Conservation (phyloP, 1,140 invertebrate genomes). For the Plutomurus gul region DNA sequence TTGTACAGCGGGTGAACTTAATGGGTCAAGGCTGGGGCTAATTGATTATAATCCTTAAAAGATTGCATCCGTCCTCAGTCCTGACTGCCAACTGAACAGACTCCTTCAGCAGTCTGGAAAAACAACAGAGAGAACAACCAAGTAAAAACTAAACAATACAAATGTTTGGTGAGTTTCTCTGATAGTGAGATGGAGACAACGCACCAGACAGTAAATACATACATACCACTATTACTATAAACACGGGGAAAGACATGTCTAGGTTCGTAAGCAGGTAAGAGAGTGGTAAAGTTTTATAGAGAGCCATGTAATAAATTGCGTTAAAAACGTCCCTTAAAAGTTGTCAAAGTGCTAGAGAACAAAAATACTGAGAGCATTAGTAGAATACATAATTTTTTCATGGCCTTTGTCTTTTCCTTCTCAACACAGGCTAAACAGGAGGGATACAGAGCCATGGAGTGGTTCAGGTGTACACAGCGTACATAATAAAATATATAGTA, state of each 20-base stretch:
- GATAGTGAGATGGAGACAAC: background rate
- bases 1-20: background rate
- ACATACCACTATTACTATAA: background rate
- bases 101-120: background rate
- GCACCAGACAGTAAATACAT: background rate
- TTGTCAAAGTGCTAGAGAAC: conserved; percentile 30
- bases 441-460: no score
- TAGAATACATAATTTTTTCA: conserved; percentile 32
- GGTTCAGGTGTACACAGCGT: no score
- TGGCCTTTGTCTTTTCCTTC: background rate
- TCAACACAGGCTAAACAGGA: no score
- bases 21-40: conserved; percentile 8
- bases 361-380: conserved; percentile 17
- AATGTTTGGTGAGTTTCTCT: background rate
- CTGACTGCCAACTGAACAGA: background rate
- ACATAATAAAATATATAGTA: no score
- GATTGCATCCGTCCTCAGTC: background rate
- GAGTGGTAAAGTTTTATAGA: background rate
- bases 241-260: no score
- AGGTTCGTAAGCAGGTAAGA: no score
- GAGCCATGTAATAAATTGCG: conserved; percentile 25
- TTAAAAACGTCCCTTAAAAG: conserved; percentile 33
- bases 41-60: conserved; percentile 19
- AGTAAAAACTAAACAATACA: background rate
- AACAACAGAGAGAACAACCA: background rate